These are phyloP conservation scores for Lutraria lutraria DNA, from an alignment of 2,888 invertebrate genomes.

Conservation along the genomic window DNA sequence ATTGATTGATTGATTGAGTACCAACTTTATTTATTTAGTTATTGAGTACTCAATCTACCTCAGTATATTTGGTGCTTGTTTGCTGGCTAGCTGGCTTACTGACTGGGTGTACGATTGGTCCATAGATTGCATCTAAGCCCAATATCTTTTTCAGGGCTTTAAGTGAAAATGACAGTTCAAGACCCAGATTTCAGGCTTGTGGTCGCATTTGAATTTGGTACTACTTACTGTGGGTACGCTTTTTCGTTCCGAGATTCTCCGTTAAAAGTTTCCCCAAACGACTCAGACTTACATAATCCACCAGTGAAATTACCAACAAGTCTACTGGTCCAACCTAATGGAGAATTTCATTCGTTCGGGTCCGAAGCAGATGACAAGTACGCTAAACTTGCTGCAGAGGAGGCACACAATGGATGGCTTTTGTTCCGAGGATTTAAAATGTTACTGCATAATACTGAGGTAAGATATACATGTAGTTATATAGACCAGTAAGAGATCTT, in stretches of 20 bases:
- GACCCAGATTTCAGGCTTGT: conserved; percentile 18
- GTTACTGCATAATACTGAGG: conserved; percentile 26
- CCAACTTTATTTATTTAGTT: too few species aligned
- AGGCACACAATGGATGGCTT: conserved; percentile 29
- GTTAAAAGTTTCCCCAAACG: conserved; percentile 13
- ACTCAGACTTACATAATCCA: too few species aligned
- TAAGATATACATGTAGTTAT: too few species aligned
- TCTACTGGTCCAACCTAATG: conserved; percentile 3
- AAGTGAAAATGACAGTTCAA: neutral
- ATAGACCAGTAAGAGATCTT: neutral
- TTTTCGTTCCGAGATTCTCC: conserved; percentile 29
- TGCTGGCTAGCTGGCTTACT: too few species aligned
- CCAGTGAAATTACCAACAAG: conserved; percentile 36
- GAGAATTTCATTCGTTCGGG: conserved; percentile 36
- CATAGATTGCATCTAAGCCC: too few species aligned
- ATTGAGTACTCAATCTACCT: too few species aligned
- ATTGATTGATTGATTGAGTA: too few species aligned
- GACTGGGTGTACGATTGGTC: too few species aligned
- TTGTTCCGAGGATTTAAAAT: conserved; percentile 36
- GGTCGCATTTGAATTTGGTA: conserved; percentile 42
- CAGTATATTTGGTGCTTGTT: too few species aligned
- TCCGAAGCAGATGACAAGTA: conserved; percentile 41
- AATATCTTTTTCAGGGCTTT: neutral
- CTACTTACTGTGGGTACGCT: conserved; percentile 49
- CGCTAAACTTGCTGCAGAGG: conserved; percentile 25